These are phyloP conservation scores for Cryptoprocta ferox DNA, from an alignment of 2,797 vertebrate genomes.

Conservation along the genomic window DNA sequence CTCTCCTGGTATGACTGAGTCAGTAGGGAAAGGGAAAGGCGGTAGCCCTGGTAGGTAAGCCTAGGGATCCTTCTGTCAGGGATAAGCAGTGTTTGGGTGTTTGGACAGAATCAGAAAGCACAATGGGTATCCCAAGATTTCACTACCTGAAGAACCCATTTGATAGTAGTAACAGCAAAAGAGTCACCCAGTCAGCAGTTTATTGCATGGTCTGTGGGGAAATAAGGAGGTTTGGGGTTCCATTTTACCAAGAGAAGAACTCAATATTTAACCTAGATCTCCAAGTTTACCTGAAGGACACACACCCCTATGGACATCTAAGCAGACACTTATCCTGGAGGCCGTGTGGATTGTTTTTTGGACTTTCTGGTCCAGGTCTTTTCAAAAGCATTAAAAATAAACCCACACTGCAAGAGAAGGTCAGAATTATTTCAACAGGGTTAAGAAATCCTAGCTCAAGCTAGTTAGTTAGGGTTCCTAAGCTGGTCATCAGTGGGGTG, in stretches of 20 bases:
- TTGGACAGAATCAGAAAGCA: background rate
- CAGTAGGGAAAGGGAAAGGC: background rate
- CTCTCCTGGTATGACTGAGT: background rate
- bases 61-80: background rate
- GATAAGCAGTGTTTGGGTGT: background rate
- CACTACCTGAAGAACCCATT: background rate
- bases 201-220: background rate
- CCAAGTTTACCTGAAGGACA: background rate
- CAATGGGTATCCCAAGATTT: background rate
- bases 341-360: background rate
- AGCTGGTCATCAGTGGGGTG: background rate
- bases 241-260: background rate
- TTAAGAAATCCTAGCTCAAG: background rate
- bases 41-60: background rate
- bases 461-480: background rate
- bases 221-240: background rate
- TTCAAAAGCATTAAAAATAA: constrained; percentile 43
- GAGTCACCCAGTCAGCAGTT: background rate
- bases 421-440: background rate
- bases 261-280: background rate
- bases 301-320: background rate
- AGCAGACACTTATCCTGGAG: background rate
- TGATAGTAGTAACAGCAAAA: background rate
- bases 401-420: background rate
- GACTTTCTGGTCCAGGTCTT: background rate